phyloP scores from a whole-genome alignment of 2,797 vertebrate species.

The Aldrovandia affinis region DNA sequence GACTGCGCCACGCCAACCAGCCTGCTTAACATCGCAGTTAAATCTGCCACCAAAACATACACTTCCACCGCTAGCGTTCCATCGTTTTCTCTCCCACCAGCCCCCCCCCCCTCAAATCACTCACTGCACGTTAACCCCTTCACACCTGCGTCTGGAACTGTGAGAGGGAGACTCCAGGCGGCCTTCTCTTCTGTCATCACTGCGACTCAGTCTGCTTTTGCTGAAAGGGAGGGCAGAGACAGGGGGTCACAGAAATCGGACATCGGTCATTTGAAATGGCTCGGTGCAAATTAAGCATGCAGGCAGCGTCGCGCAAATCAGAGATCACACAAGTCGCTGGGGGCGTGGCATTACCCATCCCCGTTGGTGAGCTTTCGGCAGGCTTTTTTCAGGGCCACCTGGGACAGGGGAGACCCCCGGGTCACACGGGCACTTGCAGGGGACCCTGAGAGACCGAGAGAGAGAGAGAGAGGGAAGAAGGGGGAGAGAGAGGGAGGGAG shows the following conservation, averaged over 20 bases:
- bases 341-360: constrained; percentile 30
- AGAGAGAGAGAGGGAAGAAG: background rate
- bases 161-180: constrained; percentile 23
- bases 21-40: too few relatives aligned
- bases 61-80: too few relatives aligned
- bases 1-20: too few relatives aligned
- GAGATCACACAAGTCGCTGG: too few relatives aligned
- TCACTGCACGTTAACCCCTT: background rate
- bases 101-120: background rate
- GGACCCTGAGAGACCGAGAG: constrained; percentile 60
- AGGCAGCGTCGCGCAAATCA: background rate
- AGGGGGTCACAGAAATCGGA: background rate
- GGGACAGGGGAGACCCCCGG: constrained; percentile 70
- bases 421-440: constrained; percentile 73
- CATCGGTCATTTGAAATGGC: background rate
- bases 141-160: constrained; percentile 51
- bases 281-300: background rate
- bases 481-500: background rate
- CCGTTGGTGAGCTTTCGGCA: constrained; percentile 66
- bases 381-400: constrained; percentile 70
- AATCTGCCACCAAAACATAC: too few relatives aligned
- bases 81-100: background rate
- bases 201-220: constrained; percentile 47
- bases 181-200: constrained; percentile 45
- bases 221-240: constrained; percentile 25